Evolutionary conservation across 2,113 vertebrate species (phyloP).

Genomic region (Fregetta grallaria): DNA sequence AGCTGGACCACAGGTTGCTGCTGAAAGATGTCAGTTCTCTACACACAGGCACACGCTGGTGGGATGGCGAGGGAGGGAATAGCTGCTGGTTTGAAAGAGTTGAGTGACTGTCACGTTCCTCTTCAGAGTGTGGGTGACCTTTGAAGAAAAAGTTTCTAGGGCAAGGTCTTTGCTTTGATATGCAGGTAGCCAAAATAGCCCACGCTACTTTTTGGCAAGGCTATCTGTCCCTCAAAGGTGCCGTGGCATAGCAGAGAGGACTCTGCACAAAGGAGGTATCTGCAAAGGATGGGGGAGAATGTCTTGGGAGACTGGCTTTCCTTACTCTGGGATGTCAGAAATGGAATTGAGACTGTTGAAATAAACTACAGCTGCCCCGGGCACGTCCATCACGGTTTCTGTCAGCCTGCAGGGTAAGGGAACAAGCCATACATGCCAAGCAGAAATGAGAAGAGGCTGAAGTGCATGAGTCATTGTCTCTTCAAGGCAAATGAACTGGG

Average conservation of each 20-base stretch:
- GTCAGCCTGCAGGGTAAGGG: background rate
- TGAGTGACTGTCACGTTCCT: background rate
- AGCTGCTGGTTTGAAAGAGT: background rate
- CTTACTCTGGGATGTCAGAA: background rate
- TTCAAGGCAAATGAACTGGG: background rate
- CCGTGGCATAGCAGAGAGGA: background rate
- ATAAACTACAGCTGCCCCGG: background rate
- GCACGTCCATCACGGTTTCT: background rate
- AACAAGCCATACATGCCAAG: background rate
- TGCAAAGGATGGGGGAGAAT: background rate
- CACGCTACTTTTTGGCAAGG: accelerated
- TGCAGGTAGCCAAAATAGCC: background rate
- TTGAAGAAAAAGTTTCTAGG: background rate
- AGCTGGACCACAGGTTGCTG: background rate
- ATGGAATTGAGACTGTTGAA: background rate
- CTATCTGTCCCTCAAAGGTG: background rate
- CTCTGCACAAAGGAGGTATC: background rate
- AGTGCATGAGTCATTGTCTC: background rate
- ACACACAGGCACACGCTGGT: background rate
- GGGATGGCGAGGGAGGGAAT: background rate
- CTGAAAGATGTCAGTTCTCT: background rate
- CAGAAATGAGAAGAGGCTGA: background rate
- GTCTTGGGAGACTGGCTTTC: background rate
- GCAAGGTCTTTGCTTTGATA: background rate
- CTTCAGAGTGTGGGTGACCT: background rate